phyloP scores from a whole-genome alignment of 2,888 invertebrate genomes.

The Pseudolycoriella hygida region DNA sequence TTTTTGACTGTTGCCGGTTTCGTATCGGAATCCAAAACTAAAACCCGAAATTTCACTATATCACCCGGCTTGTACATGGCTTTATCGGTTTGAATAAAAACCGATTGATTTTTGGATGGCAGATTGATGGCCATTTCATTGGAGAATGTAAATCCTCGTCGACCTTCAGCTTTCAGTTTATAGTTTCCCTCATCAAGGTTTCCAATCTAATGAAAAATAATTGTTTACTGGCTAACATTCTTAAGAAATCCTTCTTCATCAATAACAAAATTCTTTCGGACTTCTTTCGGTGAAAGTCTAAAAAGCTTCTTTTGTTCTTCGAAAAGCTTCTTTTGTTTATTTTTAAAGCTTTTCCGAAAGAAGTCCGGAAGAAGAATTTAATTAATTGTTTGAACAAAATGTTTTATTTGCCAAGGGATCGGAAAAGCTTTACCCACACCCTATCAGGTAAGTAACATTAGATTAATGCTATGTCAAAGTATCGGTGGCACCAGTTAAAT shows the following conservation, averaged over 20 bases:
- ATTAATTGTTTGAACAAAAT: background rate
- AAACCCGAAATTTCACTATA: constrained; percentile 48
- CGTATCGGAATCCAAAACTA: constrained; percentile 47
- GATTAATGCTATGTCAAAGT: no score
- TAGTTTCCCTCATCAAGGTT: constrained; percentile 17
- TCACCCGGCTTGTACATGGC: constrained; percentile 78
- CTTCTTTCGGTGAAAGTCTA: background rate
- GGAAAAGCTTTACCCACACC: no score
- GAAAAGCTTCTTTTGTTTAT: no score
- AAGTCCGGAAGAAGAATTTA: no score
- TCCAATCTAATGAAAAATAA: constrained; percentile 15
- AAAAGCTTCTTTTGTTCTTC: no score
- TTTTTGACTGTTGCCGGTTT: constrained; percentile 50
- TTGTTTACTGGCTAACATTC: background rate
- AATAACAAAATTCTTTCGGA: background rate
- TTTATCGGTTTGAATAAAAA: constrained; percentile 84
- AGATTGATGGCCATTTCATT: constrained; percentile 53
- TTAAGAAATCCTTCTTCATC: background rate
- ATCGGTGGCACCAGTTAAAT: no score
- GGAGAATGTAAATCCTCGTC: constrained; percentile 52
- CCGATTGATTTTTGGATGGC: constrained; percentile 62
- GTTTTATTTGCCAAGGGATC: no score
- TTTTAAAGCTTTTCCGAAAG: no score
- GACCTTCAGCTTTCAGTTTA: constrained; percentile 47
- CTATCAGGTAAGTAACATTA: no score